These are phyloP conservation scores for Acanthurus tractus DNA, from an alignment of 2,797 vertebrate genomes.

Conservation along the genomic window DNA sequence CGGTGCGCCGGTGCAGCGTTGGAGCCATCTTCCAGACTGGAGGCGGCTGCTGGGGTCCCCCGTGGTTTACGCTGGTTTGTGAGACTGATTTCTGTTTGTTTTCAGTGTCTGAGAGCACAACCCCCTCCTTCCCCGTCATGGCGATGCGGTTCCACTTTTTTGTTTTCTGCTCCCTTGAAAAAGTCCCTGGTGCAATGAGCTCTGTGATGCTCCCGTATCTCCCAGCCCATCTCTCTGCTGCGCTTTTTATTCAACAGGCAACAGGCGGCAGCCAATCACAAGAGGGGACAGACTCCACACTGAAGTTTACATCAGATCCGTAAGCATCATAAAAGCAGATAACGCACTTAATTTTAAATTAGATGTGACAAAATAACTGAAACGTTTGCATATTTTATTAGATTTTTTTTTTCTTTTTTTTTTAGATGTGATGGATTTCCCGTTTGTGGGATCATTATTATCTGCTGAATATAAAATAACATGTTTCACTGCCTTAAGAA, in stretches of 20 bases:
- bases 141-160: constrained; percentile 65
- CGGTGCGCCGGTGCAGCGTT: constrained; percentile 90
- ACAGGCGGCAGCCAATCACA: constrained; percentile 94
- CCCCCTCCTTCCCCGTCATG: constrained; percentile 95
- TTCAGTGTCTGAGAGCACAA: constrained; percentile 87
- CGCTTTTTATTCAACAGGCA: constrained; percentile 93
- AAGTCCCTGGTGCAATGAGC: constrained; percentile 87
- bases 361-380: not conserved
- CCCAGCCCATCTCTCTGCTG: constrained; percentile 81
- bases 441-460: not conserved
- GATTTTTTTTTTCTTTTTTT: not conserved
- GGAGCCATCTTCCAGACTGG: constrained; percentile 79
- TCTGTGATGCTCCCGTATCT: constrained; percentile 76
- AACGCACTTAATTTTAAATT: not conserved
- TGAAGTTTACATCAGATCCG: constrained; percentile 35
- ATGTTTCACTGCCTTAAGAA: not conserved
- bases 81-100: constrained; percentile 85
- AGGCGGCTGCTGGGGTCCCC: constrained; percentile 67
- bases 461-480: too few species aligned
- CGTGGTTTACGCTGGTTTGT: constrained; percentile 64
- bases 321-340: constrained; percentile 13
- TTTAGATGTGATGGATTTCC: not conserved
- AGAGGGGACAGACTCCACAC: constrained; percentile 74
- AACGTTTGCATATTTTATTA: not conserved
- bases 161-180: constrained; percentile 24